These are phyloP conservation scores for Erethizon dorsatum DNA, from an alignment of 2,797 vertebrate species.

Conservation along the genomic window DNA sequence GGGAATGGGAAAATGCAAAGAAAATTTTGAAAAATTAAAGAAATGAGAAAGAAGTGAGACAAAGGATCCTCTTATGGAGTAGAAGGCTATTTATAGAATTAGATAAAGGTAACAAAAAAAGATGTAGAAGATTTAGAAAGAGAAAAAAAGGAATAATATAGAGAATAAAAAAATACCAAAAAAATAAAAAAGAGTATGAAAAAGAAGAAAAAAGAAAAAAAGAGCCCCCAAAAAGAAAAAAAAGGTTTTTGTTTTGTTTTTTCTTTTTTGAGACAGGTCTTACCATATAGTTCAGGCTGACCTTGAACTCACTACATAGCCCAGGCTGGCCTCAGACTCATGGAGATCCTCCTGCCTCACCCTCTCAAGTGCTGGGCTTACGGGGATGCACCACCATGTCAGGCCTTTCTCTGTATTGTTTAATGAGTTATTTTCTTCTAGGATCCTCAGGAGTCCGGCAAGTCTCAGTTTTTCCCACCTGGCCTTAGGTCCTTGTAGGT, in stretches of 20 bases:
- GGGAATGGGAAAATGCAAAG: not conserved
- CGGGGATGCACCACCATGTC: not conserved
- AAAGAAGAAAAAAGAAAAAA: not conserved
- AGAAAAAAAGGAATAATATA: not conserved
- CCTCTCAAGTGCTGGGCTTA: not conserved
- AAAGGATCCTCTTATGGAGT: not conserved
- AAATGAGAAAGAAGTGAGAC: not conserved
- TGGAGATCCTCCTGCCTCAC: not conserved
- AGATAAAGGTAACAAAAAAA: not conserved
- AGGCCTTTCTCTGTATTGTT: not conserved
- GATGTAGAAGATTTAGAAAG: not conserved
- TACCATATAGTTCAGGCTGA: not conserved
- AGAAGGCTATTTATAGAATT: not conserved
- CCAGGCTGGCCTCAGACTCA: not conserved
- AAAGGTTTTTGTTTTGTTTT: too few species aligned
- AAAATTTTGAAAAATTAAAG: not conserved
- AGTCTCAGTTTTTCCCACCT: not conserved
- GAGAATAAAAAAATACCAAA: not conserved
- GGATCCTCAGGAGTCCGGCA: not conserved
- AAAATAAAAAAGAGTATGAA: not conserved
- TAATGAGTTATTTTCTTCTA: not conserved
- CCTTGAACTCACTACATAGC: not conserved
- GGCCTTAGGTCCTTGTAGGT: not conserved
- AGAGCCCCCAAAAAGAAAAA: not conserved
- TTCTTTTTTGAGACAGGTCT: not conserved